Conservation (phyloP, 2,888 invertebrate species). For the Liopterus haemorrhoidalis region DNA sequence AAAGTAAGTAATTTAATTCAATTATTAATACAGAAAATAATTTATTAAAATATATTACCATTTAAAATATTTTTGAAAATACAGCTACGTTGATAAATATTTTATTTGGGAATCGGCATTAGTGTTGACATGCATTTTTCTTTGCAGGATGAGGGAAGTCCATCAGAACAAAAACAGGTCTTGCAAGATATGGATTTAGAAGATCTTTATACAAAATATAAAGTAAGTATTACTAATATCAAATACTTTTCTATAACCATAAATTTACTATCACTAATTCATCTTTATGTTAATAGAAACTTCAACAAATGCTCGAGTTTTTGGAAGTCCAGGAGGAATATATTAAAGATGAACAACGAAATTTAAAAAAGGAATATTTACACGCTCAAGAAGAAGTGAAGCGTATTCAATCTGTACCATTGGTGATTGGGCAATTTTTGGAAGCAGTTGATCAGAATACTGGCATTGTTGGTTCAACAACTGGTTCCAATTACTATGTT, state of each 20-base stretch:
- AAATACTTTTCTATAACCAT: not conserved
- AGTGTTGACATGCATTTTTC: too few relatives aligned
- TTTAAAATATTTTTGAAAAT: too few relatives aligned
- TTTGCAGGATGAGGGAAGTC: constrained; percentile 61
- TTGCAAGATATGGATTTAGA: constrained; percentile 82
- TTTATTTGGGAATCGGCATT: too few relatives aligned
- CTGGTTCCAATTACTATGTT: constrained; percentile 99
- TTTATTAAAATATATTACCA: constrained; percentile 14
- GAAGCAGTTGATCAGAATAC: constrained; percentile 99
- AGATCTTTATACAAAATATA: constrained; percentile 93
- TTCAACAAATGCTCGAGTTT: constrained; percentile 94
- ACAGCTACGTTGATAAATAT: too few relatives aligned
- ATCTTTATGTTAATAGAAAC: constrained; percentile 57
- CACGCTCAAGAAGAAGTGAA: constrained; percentile 99
- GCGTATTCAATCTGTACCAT: constrained; percentile 95
- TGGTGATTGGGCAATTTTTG: constrained; percentile 98
- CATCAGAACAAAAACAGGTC: constrained; percentile 62
- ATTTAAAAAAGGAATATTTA: constrained; percentile 95
- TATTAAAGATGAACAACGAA: constrained; percentile 98
- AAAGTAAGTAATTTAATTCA: constrained; percentile 55
- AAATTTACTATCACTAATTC: not conserved
- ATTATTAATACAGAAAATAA: constrained; percentile 28
- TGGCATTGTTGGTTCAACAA: constrained; percentile 98
- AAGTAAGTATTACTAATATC: constrained; percentile 43
- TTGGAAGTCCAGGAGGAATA: constrained; percentile 98